Evolutionary conservation across 1,140 invertebrate genomes (phyloP).

Genomic region (Chymomyza costata): DNA sequence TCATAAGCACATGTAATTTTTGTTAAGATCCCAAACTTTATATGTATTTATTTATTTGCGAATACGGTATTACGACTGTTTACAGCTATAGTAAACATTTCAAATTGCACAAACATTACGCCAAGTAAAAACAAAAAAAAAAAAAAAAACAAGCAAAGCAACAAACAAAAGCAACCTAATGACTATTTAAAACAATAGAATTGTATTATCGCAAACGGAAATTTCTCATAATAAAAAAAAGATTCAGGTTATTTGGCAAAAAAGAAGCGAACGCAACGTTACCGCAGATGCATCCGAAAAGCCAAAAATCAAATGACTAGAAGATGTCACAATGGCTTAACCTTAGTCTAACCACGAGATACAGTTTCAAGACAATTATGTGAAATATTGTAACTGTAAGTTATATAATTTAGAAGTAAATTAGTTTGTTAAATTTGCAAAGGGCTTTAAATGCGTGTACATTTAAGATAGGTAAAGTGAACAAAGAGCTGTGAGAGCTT

Average conservation of each 20-base stretch:
- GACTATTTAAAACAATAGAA: slow-evolving; percentile 57
- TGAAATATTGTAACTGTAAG: slow-evolving; percentile 26
- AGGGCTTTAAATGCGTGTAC: too few species aligned
- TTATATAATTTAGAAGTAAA: slow-evolving; percentile 38
- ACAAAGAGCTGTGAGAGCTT: too few species aligned
- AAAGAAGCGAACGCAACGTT: neutral
- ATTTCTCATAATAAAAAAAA: slow-evolving; percentile 60
- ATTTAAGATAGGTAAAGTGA: too few species aligned
- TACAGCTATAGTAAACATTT: too few species aligned
- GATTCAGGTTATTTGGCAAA: slow-evolving; percentile 33
- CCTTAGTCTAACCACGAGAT: neutral
- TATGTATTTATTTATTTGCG: slow-evolving; percentile 48
- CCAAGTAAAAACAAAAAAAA: neutral
- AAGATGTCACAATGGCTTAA: slow-evolving; percentile 12
- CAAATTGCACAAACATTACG: slow-evolving; percentile 34
- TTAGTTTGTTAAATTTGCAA: slow-evolving; percentile 25
- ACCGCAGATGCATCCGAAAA: slow-evolving; percentile 3
- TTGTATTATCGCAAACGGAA: slow-evolving; percentile 54
- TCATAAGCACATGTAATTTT: too few species aligned
- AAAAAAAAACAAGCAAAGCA: slow-evolving; percentile 3
- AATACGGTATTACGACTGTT: slow-evolving; percentile 4
- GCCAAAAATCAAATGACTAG: slow-evolving; percentile 26
- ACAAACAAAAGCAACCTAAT: slow-evolving; percentile 42
- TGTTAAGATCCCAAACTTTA: too few species aligned
- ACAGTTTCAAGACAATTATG: slow-evolving; percentile 5